These are phyloP conservation scores for Zaprionus lineosus DNA, from an alignment of 2,888 invertebrate species.

Conservation along the genomic window DNA sequence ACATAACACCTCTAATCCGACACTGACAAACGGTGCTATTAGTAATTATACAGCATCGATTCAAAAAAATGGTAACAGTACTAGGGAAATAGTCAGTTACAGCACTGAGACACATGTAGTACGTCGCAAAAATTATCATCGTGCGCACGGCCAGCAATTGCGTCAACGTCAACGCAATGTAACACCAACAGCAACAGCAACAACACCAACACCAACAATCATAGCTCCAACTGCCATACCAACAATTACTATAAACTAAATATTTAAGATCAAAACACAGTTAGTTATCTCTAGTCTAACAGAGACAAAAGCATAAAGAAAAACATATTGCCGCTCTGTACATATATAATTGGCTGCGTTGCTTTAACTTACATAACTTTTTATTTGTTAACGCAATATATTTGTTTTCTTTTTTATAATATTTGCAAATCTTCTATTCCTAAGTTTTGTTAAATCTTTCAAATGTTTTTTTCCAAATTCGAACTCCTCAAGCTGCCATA, in stretches of 20 bases:
- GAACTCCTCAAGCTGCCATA: conserved; percentile 74
- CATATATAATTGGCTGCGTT: conserved; percentile 80
- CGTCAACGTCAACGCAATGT: conserved; percentile 32
- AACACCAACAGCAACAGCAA: conserved; percentile 25
- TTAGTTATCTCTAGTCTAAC: conserved; percentile 73
- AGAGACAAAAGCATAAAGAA: conserved; percentile 31
- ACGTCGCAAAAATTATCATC: conserved; percentile 71
- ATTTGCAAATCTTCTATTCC: too few relatives aligned
- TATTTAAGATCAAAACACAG: conserved; percentile 34
- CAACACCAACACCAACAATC: conserved; percentile 23
- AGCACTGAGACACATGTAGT: conserved; percentile 80
- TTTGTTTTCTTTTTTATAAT: conserved; percentile 2
- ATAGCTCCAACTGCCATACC: conserved; percentile 25
- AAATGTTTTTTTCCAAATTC: too few relatives aligned
- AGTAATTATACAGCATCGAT: conserved; percentile 38
- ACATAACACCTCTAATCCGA: conserved; percentile 6
- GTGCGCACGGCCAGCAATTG: conserved; percentile 53
- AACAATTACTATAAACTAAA: too few relatives aligned
- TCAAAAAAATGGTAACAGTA: conserved; percentile 47
- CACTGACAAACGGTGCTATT: conserved; percentile 14
- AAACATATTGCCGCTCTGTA: conserved; percentile 36
- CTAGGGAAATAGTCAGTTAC: conserved; percentile 77
- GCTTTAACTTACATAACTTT: too few relatives aligned
- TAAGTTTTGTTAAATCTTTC: too few relatives aligned
- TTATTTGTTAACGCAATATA: too few relatives aligned